A percentile compares a stretch with the other conserved stretches of the same genome.
These are phyloP conservation scores for Drosophila cardini DNA, from an alignment of 1,140 invertebrate genomes.

Conservation along the genomic window DNA sequence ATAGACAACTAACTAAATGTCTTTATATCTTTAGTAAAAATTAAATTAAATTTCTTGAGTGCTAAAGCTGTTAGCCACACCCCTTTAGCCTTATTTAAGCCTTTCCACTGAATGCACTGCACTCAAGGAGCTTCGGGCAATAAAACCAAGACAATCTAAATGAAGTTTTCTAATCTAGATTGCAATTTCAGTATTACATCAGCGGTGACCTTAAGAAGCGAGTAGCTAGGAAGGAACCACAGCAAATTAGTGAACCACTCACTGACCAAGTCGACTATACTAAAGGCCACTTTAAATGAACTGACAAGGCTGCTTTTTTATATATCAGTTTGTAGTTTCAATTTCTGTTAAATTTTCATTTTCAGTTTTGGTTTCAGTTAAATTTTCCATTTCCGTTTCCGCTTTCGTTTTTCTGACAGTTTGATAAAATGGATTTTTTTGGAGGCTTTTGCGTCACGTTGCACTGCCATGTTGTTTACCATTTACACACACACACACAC, in stretches of 20 bases:
- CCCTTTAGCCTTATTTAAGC: too few relatives aligned
- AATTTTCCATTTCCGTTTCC: neutral
- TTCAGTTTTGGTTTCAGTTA: neutral
- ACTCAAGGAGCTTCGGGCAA: neutral
- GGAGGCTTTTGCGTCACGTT: slow-evolving; percentile 65
- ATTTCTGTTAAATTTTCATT: neutral
- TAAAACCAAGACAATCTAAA: neutral
- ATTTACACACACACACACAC: slow-evolving; percentile 51
- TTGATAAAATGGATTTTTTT: slow-evolving; percentile 34
- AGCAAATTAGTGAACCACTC: slow-evolving; percentile 7
- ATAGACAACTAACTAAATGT: too few relatives aligned
- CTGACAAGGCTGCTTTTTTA: neutral
- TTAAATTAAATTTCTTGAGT: too few relatives aligned
- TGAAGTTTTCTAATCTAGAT: neutral
- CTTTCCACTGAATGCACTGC: neutral
- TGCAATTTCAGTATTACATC: slow-evolving; percentile 3
- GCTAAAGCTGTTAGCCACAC: too few relatives aligned
- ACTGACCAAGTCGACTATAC: neutral
- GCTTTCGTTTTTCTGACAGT: slow-evolving; percentile 11
- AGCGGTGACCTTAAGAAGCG: neutral
- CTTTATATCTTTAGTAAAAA: too few relatives aligned
- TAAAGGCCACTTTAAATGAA: slow-evolving; percentile 8
- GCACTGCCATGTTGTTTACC: slow-evolving; percentile 63
- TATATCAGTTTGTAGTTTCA: neutral
- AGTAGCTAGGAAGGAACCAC: neutral